phyloP scores from a whole-genome alignment of 1,140 invertebrate genomes.

The Drosophila murphyi region DNA sequence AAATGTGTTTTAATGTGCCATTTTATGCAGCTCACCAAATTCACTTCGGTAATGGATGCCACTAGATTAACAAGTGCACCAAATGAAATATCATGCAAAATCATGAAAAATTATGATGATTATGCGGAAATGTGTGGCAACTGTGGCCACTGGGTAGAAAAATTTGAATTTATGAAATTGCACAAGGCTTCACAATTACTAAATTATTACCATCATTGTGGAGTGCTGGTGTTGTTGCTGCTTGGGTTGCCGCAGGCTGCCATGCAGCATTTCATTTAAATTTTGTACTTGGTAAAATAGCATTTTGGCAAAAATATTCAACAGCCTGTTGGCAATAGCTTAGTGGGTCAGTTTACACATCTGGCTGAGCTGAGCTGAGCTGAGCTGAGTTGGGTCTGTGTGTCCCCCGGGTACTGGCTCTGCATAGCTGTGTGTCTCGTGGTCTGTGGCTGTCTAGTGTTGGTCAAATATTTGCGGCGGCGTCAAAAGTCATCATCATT shows the following conservation, averaged over 20 bases:
- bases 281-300: conserved; percentile 17
- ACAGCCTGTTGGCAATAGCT: conserved; percentile 27
- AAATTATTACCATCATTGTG: conserved; percentile 58
- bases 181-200: conserved; percentile 73
- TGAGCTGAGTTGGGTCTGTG: conserved; percentile 9
- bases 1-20: conserved; percentile 75
- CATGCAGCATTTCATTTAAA: conserved; percentile 54
- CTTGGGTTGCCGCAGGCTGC: conserved; percentile 60
- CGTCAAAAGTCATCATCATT: conserved; percentile 78
- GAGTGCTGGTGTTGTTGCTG: conserved; percentile 9
- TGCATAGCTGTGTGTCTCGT: conserved; percentile 23
- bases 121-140: conserved; percentile 80
- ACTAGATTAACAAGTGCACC: conserved; percentile 52
- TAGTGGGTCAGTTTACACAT: conserved; percentile 77
- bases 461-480: conserved; percentile 75
- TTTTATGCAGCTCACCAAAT: conserved; percentile 65
- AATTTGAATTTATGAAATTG: conserved; percentile 74
- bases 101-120: conserved; percentile 77
- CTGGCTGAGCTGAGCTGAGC: conserved; percentile 32
- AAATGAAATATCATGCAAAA: conserved; percentile 49
- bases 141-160: conserved; percentile 64
- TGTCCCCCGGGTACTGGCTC: conserved; percentile 28
- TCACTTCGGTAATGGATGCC: conserved; percentile 28
- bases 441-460: conserved; percentile 46
- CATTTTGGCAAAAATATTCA: conserved; percentile 49